Conservation (phyloP, 2,113 vertebrate species). For the Sclerurus mexicanus region DNA sequence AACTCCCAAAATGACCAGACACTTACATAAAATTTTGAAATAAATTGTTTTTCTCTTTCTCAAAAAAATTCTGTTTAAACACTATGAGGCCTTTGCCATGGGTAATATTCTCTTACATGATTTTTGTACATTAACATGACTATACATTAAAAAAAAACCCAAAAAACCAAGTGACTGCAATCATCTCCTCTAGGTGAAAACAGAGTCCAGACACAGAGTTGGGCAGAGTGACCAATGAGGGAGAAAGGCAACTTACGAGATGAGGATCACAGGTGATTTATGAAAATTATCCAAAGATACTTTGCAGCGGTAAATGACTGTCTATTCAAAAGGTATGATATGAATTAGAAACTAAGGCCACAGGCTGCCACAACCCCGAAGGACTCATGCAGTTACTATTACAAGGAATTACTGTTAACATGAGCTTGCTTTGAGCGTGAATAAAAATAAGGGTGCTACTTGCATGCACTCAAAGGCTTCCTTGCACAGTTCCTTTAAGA, state of each 20-base stretch:
- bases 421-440: neutral
- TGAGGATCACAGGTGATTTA: neutral
- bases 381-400: neutral
- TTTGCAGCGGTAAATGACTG: neutral
- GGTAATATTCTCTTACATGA: fast-evolving
- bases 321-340: neutral
- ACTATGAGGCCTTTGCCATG: fast-evolving
- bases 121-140: neutral
- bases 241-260: neutral
- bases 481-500: neutral
- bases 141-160: neutral
- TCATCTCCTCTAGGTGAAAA: neutral
- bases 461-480: neutral
- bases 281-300: neutral
- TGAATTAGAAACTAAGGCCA: neutral
- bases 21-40: neutral
- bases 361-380: neutral
- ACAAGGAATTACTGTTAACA: neutral
- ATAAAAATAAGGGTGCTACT: neutral
- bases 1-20: neutral
- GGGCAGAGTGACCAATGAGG: neutral
- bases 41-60: neutral
- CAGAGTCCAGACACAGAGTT: neutral
- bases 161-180: neutral
- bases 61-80: neutral